These are phyloP conservation scores for Dermochelys coriacea DNA, from an alignment of 2,797 vertebrate species.

Conservation along the genomic window DNA sequence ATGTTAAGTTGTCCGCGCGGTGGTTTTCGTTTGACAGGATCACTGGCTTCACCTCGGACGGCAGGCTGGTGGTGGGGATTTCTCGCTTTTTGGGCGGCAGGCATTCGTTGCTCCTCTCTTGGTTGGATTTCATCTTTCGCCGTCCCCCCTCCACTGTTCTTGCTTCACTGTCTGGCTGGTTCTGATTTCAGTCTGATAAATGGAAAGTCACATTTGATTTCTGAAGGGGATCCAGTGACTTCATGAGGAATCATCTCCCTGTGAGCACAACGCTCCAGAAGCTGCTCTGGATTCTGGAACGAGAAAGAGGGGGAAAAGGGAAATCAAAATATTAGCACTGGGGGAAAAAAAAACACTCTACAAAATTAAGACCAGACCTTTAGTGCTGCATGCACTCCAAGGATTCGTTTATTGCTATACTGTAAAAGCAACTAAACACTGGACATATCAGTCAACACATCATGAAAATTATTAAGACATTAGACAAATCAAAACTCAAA, in stretches of 20 bases:
- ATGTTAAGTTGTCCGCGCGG: slow-evolving; percentile 91
- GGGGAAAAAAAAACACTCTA: not conserved
- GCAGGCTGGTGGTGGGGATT: slow-evolving; percentile 90
- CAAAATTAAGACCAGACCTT: not conserved
- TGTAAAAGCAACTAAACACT: not conserved
- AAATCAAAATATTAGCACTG: slow-evolving; percentile 26
- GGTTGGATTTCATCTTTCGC: slow-evolving; percentile 97
- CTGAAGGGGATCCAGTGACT: slow-evolving; percentile 89
- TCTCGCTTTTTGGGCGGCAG: slow-evolving; percentile 99
- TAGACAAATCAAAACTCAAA: not conserved
- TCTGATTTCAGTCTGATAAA: slow-evolving; percentile 88
- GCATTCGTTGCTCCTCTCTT: slow-evolving; percentile 99
- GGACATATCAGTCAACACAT: not conserved
- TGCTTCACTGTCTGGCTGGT: slow-evolving; percentile 88
- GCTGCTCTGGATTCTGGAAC: slow-evolving; percentile 87
- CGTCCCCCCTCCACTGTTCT: slow-evolving; percentile 84
- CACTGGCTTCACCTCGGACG: slow-evolving; percentile 88
- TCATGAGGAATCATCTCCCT: slow-evolving; percentile 99
- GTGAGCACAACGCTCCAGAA: slow-evolving; percentile 84
- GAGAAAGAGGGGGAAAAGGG: slow-evolving; percentile 35
- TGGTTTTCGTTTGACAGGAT: slow-evolving; percentile 89
- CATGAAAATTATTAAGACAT: not conserved
- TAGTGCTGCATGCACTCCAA: not conserved
- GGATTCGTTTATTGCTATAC: not conserved
- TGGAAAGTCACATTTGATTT: slow-evolving; percentile 91